Conservation (phyloP, 2,113 vertebrate genomes). For the Chaetodon trifascialis region DNA sequence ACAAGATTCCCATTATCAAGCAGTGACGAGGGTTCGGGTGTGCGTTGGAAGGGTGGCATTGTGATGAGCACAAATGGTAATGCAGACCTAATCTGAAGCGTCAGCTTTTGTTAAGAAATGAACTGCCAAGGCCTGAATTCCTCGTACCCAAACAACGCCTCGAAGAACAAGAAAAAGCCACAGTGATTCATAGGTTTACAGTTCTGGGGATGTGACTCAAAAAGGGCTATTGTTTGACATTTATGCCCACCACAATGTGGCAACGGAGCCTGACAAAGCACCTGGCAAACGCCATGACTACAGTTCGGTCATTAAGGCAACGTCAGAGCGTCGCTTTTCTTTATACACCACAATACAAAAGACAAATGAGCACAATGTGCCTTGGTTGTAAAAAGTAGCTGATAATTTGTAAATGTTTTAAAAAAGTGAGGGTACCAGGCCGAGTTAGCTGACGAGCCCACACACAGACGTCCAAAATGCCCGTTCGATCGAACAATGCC, state of each 20-base stretch:
- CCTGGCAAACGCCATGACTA: slow-evolving; percentile 58
- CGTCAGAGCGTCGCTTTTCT: slow-evolving; percentile 57
- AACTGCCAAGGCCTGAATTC: slow-evolving; percentile 60
- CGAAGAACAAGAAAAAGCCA: slow-evolving; percentile 51
- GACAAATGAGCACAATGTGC: slow-evolving; percentile 60
- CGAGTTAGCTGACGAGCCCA: slow-evolving; percentile 58
- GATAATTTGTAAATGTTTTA: slow-evolving; percentile 64
- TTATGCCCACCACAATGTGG: slow-evolving; percentile 68
- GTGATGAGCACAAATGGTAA: slow-evolving; percentile 46
- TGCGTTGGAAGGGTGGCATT: slow-evolving; percentile 32
- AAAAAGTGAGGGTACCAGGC: slow-evolving; percentile 48
- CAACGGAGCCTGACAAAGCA: slow-evolving; percentile 57
- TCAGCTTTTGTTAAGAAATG: slow-evolving; percentile 58
- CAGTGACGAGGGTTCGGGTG: slow-evolving; percentile 39
- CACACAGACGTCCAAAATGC: slow-evolving; percentile 50
- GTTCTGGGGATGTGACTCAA: slow-evolving; percentile 70
- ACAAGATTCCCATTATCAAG: slow-evolving; percentile 63
- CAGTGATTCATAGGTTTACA: slow-evolving; percentile 72
- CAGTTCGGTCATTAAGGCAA: slow-evolving; percentile 62
- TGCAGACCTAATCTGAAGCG: slow-evolving; percentile 33
- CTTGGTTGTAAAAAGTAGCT: slow-evolving; percentile 47
- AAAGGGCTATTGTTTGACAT: slow-evolving; percentile 68
- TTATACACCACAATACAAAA: slow-evolving; percentile 53
- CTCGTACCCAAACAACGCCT: slow-evolving; percentile 65
- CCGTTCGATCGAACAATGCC: slow-evolving; percentile 54